phyloP scores from a whole-genome alignment of 1,140 invertebrate species.

The Drosophila parabipectinata region DNA sequence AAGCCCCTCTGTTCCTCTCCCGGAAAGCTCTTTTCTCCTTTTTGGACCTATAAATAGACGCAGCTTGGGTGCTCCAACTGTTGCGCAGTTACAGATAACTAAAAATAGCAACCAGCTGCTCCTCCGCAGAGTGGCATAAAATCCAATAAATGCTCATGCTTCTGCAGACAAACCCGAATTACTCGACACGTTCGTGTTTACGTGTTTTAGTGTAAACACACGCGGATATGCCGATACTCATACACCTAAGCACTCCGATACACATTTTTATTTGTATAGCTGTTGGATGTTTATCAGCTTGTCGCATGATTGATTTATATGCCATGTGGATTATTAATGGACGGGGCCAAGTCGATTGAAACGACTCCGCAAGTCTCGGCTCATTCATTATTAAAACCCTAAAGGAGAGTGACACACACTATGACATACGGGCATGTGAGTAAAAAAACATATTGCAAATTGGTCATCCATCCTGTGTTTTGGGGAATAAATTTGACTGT shows the following conservation, averaged over 20 bases:
- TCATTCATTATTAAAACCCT: constrained; percentile 68
- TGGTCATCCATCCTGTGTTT: constrained; percentile 18
- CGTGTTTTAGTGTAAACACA: constrained; percentile 32
- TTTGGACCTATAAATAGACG: constrained; percentile 67
- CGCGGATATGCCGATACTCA: constrained; percentile 7
- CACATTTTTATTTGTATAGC: constrained; percentile 46
- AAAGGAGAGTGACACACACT: constrained; percentile 23
- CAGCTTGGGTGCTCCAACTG: constrained; percentile 51
- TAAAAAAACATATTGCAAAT: constrained; percentile 10
- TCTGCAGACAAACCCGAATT: constrained; percentile 58
- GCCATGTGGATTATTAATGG: constrained; percentile 66
- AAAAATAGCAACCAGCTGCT: constrained; percentile 65
- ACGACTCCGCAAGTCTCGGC: constrained; percentile 31
- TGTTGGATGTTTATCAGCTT: constrained; percentile 73
- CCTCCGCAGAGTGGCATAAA: constrained; percentile 41
- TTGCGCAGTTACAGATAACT: constrained; percentile 45
- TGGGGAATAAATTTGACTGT: neutral
- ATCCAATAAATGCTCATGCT: constrained; percentile 66
- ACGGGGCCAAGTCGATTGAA: constrained; percentile 70
- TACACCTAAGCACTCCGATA: constrained; percentile 17
- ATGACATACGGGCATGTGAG: neutral
- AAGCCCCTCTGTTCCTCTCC: neutral
- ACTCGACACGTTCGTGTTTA: constrained; percentile 39
- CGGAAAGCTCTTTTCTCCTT: constrained; percentile 2
- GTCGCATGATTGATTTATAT: constrained; percentile 79